phyloP scores from a whole-genome alignment of 2,888 invertebrate genomes.

The Rapana venosa region DNA sequence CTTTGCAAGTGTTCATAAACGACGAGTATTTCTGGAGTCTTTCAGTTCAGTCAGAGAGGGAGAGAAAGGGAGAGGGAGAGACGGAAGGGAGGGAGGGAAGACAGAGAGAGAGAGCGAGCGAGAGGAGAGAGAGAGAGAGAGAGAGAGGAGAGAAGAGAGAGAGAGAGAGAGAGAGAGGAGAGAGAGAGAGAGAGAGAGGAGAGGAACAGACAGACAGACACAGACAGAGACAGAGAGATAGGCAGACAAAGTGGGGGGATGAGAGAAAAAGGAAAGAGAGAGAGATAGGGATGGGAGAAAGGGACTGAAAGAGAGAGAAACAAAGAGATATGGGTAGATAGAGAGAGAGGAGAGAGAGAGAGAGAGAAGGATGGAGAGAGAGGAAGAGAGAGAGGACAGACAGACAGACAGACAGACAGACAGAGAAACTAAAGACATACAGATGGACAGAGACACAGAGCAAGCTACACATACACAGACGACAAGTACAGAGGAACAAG shows the following conservation, averaged over 20 bases:
- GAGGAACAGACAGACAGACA: background rate
- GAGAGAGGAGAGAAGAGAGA: background rate
- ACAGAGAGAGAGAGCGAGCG: background rate
- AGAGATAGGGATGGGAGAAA: background rate
- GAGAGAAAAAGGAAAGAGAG: background rate
- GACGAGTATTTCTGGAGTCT: too few relatives aligned
- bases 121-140: background rate
- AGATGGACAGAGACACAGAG: background rate
- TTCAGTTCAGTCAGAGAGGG: too few relatives aligned
- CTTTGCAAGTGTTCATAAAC: too few relatives aligned
- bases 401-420: background rate
- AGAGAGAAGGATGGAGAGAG: background rate
- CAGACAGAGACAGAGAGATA: background rate
- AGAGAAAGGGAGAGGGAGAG: too few relatives aligned
- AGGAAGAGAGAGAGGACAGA: background rate
- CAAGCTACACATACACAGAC: background rate
- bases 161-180: background rate
- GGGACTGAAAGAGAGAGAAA: conserved; percentile 2
- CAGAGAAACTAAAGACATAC: background rate
- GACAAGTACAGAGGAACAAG: too few relatives aligned
- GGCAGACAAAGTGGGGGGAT: background rate
- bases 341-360: background rate
- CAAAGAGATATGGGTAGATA: background rate
- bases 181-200: background rate
- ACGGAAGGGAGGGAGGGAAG: background rate